A percentile compares a stretch with the other conserved stretches of the same genome.
Conservation (phyloP, 2,113 vertebrate genomes). For the Mustelus asterias region DNA sequence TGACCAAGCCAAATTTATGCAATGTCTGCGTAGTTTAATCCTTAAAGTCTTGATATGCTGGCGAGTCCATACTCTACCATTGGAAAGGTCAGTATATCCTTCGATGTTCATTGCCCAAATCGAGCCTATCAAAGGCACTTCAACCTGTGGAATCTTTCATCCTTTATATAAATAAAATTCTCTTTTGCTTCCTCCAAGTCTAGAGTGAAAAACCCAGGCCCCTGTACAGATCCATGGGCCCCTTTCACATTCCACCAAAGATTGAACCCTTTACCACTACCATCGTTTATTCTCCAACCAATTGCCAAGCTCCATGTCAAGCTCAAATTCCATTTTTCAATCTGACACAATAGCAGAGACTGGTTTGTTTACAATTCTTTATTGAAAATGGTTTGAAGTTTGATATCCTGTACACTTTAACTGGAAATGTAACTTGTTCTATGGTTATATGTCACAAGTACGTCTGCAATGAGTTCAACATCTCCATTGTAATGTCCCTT, state of each 20-base stretch:
- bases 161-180: background rate
- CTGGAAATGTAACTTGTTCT: constrained; percentile 14
- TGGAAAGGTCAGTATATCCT: too few relatives aligned
- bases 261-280: background rate
- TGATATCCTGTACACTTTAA: background rate
- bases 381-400: background rate
- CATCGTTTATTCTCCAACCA: background rate
- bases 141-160: background rate
- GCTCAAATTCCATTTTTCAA: background rate
- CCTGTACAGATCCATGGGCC: too few relatives aligned
- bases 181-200: background rate
- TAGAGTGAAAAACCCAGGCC: background rate
- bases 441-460: background rate
- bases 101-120: too few relatives aligned
- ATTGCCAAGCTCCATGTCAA: background rate
- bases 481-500: background rate
- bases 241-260: background rate
- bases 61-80: too few relatives aligned
- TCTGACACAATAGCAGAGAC: background rate
- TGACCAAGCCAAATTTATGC: too few relatives aligned
- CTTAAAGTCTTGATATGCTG: too few relatives aligned
- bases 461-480: background rate
- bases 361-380: background rate
- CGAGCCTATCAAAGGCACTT: too few relatives aligned
- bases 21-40: too few relatives aligned